Conservation (phyloP, 2,113 vertebrate species). For the Australoheros scitulus region DNA sequence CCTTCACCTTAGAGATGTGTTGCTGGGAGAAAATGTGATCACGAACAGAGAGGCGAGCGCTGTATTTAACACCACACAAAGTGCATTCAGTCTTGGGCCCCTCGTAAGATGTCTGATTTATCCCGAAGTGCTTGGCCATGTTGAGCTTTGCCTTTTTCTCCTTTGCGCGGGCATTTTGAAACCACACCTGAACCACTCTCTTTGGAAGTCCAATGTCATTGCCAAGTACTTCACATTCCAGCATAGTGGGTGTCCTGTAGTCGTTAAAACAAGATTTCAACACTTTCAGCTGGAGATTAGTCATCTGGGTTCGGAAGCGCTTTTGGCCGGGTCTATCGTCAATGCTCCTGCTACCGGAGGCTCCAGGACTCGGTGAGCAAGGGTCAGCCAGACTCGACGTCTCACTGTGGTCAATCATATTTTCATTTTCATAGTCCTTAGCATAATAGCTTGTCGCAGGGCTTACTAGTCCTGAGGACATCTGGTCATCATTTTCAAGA, state of each 20-base stretch:
- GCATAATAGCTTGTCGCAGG: conserved; percentile 95
- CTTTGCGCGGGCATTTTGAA: conserved; percentile 98
- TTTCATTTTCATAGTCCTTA: conserved; percentile 96
- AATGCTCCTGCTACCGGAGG: conserved; percentile 89
- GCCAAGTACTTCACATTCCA: conserved; percentile 98
- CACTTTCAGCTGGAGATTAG: conserved; percentile 97
- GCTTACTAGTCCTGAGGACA: conserved; percentile 97
- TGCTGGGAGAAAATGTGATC: conserved; percentile 99
- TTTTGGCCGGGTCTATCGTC: conserved; percentile 98
- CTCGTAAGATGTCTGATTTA: conserved; percentile 98
- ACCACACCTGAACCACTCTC: conserved; percentile 99
- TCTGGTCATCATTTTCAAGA: conserved; percentile 94
- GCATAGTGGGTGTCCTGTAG: conserved; percentile 98
- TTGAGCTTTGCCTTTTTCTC: conserved; percentile 99
- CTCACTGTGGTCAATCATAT: conserved; percentile 97
- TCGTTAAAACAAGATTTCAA: conserved; percentile 99
- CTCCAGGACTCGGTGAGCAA: conserved; percentile 94
- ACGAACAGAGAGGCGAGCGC: conserved; percentile 95
- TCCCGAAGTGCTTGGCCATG: conserved; percentile 99
- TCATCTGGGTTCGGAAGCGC: conserved; percentile 99
- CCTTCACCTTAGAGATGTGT: conserved; percentile 99
- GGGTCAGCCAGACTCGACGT: conserved; percentile 98
- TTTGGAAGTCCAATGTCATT: conserved; percentile 99
- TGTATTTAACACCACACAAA: conserved; percentile 99
- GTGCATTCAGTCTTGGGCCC: conserved; percentile 98